phyloP scores from a whole-genome alignment of 2,797 vertebrate genomes.

The Vireo griseus region DNA sequence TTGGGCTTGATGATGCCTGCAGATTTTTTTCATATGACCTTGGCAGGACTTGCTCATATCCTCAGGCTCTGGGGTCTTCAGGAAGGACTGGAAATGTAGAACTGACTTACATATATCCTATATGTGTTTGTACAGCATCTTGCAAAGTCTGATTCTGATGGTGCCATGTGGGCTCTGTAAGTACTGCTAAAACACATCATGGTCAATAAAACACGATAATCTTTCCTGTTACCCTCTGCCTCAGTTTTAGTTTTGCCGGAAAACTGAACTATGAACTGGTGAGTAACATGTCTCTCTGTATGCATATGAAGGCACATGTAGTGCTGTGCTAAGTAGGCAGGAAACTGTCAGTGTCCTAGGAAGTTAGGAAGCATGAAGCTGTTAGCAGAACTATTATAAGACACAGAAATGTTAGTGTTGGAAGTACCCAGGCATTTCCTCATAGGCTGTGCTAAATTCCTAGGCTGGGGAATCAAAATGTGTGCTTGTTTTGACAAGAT shows the following conservation, averaged over 20 bases:
- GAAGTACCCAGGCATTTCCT: neutral
- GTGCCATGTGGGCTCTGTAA: neutral
- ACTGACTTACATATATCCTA: rapidly evolving
- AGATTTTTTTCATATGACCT: neutral
- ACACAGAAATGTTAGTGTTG: neutral
- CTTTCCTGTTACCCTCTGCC: neutral
- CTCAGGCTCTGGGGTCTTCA: neutral
- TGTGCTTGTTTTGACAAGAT: neutral
- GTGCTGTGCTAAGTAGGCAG: neutral
- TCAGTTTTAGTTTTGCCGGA: neutral
- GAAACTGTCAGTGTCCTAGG: neutral
- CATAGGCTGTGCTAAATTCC: neutral
- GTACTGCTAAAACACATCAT: neutral
- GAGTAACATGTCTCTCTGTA: neutral
- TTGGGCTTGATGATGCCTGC: neutral
- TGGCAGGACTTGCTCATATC: neutral
- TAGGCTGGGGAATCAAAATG: neutral
- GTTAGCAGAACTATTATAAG: neutral
- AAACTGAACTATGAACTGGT: neutral
- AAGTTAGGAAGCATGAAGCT: neutral
- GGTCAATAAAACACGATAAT: neutral
- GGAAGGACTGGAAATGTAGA: neutral
- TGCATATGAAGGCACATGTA: neutral
- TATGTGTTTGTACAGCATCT: neutral
- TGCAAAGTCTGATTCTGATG: rapidly evolving